Evolutionary conservation across 2,797 vertebrate genomes (phyloP), one percentile per base, ranked within the genome.

Genomic region (Phrynocephalus guinanensis): DNA sequence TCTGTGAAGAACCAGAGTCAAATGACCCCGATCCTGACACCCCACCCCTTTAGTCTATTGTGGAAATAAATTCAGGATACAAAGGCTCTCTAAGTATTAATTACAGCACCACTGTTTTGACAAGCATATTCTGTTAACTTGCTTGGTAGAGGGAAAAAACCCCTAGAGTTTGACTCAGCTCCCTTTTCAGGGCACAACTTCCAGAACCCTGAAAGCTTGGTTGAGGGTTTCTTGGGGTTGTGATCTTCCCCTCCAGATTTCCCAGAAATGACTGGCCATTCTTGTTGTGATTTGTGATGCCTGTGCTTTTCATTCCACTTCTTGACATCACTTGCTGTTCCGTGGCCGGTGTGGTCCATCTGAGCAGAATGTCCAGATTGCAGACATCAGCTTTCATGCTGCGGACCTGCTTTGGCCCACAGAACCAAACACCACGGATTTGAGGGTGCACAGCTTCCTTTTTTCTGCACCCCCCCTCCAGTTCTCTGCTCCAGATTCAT

Each of bases 401-500:
- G 0, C 81, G 13, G 75, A 15, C 33, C 5, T 91, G 24, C 13
- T 24, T n/a, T 52, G 82, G 68, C 44, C 83, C 11, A 28, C 44
- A 79, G 68, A 68, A 71, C 86, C 77, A 24, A 77, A 88, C 91
- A 10, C 52, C 52, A 67, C 22, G 73, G 67, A 73, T 86, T 48
- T 44, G 70, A 83, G 91, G 76, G 9, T 28, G 77, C 18, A 75
- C 3, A 28, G 5, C 1, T 15, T 87, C 0, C 82, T 88, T 91
- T 66, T 44, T 72, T 82, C 20, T 90, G 56, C 60, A n/a, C 0
- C 0, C 0, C 33, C 73, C n/a, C 70, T 50, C 11, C 9, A 52
- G 79, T 63, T 24, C 52, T 60, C 48, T 24, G 11, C 18, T 30
- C 16, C 81, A 44, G 30, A 72, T 52, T 75, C 0, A 0, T 60